phyloP scores from a whole-genome alignment of 2,113 vertebrate species.

The Pantherophis guttatus region DNA sequence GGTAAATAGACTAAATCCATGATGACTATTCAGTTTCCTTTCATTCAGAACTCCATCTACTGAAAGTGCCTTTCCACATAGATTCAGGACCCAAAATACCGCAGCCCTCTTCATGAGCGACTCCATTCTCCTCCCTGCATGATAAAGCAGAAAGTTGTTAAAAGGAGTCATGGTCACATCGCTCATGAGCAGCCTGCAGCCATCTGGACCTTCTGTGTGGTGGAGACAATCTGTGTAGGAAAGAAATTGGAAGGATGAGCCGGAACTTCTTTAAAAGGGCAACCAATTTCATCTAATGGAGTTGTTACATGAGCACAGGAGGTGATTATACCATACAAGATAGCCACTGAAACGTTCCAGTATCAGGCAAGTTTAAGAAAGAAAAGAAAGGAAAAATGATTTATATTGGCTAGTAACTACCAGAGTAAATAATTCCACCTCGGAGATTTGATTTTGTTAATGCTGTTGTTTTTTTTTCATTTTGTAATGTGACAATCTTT shows the following conservation, averaged over 20 bases:
- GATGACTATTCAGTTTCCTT: background rate
- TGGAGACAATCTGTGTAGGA: background rate
- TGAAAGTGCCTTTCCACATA: background rate
- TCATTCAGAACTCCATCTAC: background rate
- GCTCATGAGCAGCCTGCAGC: slow-evolving; percentile 2
- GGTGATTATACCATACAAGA: background rate
- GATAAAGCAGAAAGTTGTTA: background rate
- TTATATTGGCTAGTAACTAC: background rate
- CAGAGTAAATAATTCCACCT: background rate
- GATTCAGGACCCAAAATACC: background rate
- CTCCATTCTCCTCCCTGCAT: background rate
- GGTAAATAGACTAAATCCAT: background rate
- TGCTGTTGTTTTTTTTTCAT: background rate
- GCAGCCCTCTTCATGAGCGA: background rate
- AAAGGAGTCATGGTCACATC: slow-evolving; percentile 12
- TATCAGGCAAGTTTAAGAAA: background rate
- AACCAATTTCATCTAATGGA: background rate
- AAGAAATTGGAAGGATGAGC: slow-evolving; percentile 6
- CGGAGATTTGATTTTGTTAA: background rate
- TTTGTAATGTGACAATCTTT: background rate
- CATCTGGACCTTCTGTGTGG: slow-evolving; percentile 19
- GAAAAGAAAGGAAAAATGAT: background rate
- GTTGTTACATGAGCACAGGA: background rate
- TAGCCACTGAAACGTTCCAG: background rate
- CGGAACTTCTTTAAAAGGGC: slow-evolving; percentile 6